Percentiles rank a stretch among this genome's conserved stretches.
Conservation (phyloP, 2,113 vertebrate genomes). For the Melanotaenia duboulayi region DNA sequence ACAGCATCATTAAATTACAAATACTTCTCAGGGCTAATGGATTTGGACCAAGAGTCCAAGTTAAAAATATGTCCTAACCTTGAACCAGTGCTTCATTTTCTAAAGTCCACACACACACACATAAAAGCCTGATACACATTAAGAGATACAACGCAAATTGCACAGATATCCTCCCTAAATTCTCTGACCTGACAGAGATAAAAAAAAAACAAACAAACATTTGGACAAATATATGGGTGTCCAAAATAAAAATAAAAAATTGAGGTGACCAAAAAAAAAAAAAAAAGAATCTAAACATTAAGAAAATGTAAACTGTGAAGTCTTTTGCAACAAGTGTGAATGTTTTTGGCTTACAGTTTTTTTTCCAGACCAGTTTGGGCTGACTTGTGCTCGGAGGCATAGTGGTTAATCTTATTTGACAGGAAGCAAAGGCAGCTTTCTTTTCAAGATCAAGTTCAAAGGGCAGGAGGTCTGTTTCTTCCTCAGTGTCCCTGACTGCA, state of each 20-base stretch:
- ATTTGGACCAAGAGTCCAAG: not conserved
- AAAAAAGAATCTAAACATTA: too few relatives aligned
- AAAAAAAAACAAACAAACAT: not conserved
- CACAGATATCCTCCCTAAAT: slow-evolving; percentile 1
- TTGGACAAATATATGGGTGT: not conserved
- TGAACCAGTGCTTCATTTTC: slow-evolving; percentile 43
- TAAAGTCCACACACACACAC: slow-evolving; percentile 11
- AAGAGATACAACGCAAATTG: slow-evolving; percentile 15
- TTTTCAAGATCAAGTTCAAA: slow-evolving; percentile 83
- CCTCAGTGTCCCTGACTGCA: slow-evolving; percentile 79
- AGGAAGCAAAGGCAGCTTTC: slow-evolving; percentile 71
- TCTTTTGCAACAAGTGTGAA: slow-evolving; percentile 7
- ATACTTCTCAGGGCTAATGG: slow-evolving; percentile 8
- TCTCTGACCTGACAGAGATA: not conserved
- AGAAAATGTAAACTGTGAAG: not conserved
- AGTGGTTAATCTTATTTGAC: slow-evolving; percentile 72
- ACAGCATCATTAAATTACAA: not conserved
- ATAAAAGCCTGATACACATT: not conserved
- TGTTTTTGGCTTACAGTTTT: not conserved
- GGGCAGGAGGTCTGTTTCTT: slow-evolving; percentile 67
- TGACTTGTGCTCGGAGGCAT: slow-evolving; percentile 67
- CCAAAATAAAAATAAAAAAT: too few relatives aligned
- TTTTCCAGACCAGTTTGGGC: slow-evolving; percentile 45
- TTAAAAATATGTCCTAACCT: slow-evolving; percentile 50
- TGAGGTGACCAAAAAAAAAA: not conserved